Base-by-base conservation (phyloP, 1,140 invertebrate species). In the Drosophila sechellia region DNA sequence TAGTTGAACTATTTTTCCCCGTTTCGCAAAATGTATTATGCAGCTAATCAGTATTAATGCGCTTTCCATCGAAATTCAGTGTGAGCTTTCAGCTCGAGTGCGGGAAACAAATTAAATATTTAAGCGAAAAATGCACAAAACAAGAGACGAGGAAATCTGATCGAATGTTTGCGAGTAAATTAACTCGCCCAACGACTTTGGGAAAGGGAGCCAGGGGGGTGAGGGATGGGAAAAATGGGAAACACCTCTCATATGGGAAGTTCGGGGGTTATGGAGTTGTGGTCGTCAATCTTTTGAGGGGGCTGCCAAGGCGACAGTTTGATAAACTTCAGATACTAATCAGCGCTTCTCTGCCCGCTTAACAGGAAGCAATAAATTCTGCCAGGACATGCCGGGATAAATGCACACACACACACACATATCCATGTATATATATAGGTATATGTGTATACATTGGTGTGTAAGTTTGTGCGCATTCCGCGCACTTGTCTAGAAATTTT, bases 401-500 rank as follows among this genome's bases (percentile, higher is more conserved):
- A 35, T 64, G 56, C 39, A 15, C 39, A 40, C 3, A 15, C n/a
- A 10, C 3, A 15, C n/a, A 42, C n/a, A 40, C 13, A 15, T 2
- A 40, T 3, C 3, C 5, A 42, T 5, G 6, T 2, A n/a, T 6
- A n/a, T 39, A n/a, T 39, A 27, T 27, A 20, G 17, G 17, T 17
- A 17, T 17, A 17, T 17, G 17, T 27, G 25, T 27, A 27, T 17
- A 27, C 5, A 8, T 31, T 31, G 31, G 31, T 31, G 8, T 31
- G 31, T 8, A 31, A 31, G 31, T 3, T 31, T 31, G 31, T 31
- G 31, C 2, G 31, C 31, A 31, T 31, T 31, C 79, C 81, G 81
- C 79, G 81, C 70, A 79, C 70, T 83, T 71, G 84, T 89, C 84
- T 89, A 72, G 77, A 90, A 84, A 90, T 90, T 90, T 90, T 90